Base-by-base conservation (phyloP, 2,113 vertebrate genomes). In the Grammomys dolichurus region DNA sequence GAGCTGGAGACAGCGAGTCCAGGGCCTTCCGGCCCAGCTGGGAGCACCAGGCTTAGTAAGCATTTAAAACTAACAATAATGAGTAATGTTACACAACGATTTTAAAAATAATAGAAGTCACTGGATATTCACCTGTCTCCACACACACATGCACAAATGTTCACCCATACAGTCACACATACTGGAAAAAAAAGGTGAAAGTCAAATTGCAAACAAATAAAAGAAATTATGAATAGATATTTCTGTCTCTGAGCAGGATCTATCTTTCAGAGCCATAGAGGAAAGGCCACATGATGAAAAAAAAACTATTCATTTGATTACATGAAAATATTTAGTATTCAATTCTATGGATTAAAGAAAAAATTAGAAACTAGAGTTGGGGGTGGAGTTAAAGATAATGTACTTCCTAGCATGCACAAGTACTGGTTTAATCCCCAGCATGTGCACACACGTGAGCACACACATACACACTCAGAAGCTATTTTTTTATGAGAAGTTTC, bases 281-380 rank as follows among this genome's bases (percentile, higher is more conserved):
- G 81, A 78, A 95, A 94, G 87, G 87, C 8, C 51, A 46, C 36
- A 22, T 36, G 31, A 12, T 5, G 4, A 3, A 2, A 51, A 22
- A 14, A 67, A 17, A 67, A 17, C 7, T 73, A 19, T 40, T 10
- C 4, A 46, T 77, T 56, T 87, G 36, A 70, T 70, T n/a, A 56
- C 40, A 51, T 87, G 67, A 73, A 94, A 94, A 69, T 65, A 54
- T 81, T 87, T 87, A 73, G 26, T 28, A 36, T 81, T 87, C 87
- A 73, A 36, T 28, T 58, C 76, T 89, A n/a, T 87, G 86, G 33
- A 51, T 70, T 13, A 26, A 54, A 22, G 16, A 70, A 87, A 31
- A 26, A 31, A 70, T 13, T 26, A 70, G 31, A 70, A 87, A 56
- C 33, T 33, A 51, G 12, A 33, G 12, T 24, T 65, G 7, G 43